phyloP scores from a whole-genome alignment of 2,113 vertebrate genomes.

The Tringa solitaria region DNA sequence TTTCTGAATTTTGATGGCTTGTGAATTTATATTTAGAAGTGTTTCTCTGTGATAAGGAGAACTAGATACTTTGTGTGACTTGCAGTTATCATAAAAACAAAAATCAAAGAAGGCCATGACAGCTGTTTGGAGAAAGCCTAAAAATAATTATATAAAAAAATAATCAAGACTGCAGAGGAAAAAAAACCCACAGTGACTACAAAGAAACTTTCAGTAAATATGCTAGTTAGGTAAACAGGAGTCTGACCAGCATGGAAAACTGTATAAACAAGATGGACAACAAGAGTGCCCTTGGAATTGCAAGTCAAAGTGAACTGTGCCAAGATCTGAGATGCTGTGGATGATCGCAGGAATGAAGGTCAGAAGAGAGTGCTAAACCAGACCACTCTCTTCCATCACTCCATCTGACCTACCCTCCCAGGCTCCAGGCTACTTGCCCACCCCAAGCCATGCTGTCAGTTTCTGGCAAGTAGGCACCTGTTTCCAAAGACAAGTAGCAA shows the following conservation, averaged over 20 bases:
- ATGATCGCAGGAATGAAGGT: neutral
- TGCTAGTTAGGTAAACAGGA: neutral
- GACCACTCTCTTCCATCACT: neutral
- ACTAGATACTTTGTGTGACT: constrained; percentile 7
- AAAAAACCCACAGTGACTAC: neutral
- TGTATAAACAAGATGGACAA: neutral
- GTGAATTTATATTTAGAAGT: constrained; percentile 13
- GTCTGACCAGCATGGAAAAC: neutral
- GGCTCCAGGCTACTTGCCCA: fast-evolving
- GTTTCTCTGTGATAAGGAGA: neutral
- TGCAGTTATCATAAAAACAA: constrained; percentile 2
- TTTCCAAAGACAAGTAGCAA: neutral
- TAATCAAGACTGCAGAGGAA: neutral
- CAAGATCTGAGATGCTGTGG: neutral
- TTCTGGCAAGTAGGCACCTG: neutral
- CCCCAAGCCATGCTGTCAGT: neutral
- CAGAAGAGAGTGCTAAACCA: neutral
- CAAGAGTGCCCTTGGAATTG: neutral
- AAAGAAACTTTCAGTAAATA: neutral
- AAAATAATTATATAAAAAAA: neutral
- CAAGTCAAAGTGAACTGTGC: neutral
- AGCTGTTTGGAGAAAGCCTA: neutral
- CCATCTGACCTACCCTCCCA: neutral
- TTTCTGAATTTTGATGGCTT: neutral
- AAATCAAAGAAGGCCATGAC: constrained; percentile 26